Base-by-base conservation (phyloP, 2,113 vertebrate species). In the Seriola dumerili region DNA sequence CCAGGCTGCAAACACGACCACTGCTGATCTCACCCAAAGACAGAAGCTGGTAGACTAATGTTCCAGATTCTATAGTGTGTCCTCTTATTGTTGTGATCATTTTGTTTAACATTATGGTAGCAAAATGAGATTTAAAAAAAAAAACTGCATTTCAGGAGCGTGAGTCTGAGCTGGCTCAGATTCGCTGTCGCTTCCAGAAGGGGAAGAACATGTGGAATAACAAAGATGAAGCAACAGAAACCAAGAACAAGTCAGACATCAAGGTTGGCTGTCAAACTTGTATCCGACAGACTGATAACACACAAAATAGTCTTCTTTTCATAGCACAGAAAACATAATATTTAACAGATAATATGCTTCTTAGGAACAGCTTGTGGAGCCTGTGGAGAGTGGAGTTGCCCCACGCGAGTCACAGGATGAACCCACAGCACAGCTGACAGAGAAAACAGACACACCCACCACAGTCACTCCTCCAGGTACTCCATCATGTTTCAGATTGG, bases 131-230 rank as follows among this genome's bases (percentile, higher is more conserved):
- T 25, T 36, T 2, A 38, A 40, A 71, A 42, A 14, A 8, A 34
- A 12, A 2, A 19, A n/a, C 14, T 9, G 23, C 0, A 3, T 88
- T 83, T 44, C 85, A 99, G 98, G 98, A 98, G 81, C 96, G 98
- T 32, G 97, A 99, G 77, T 93, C 93, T 63, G 98, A 99, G 76
- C 95, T 99, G 73, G 96, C 96, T 38, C 94, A 94, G 87, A 96
- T 99, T 67, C 96, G 97, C 50, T 95, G 90, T 87, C 95, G 96
- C 21, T 96, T 97, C 92, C 97, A 98, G 88, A 97, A 93, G 73
- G 95, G 95, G 38, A 94, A 93, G 78, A 97, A 89, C 72, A 83
- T 96, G 85, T 96, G 96, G 94, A 96, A 93, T 63, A 82, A 67
- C 0, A 96, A 96, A 78, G 95, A 94, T 76, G 92, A 91, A 67